phyloP scores from a whole-genome alignment of 2,888 invertebrate species.

The Elysia crispata region DNA sequence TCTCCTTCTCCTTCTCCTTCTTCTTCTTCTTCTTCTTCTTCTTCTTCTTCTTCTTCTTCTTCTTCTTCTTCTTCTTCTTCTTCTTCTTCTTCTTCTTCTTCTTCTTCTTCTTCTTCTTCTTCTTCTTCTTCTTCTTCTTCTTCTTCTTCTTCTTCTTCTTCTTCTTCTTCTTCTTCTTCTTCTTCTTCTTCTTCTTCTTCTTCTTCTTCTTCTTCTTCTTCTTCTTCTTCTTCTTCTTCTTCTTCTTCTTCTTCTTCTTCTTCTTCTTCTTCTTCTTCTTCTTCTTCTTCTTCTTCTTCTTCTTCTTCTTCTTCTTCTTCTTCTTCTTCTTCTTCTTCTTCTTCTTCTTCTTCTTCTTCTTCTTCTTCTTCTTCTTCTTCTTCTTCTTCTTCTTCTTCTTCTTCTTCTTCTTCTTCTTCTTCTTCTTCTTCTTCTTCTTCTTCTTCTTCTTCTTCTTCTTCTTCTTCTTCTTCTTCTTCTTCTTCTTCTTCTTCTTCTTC shows the following conservation, averaged over 20 bases:
- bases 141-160: too few relatives aligned
- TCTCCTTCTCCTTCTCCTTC: background rate
- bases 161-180: constrained; percentile 29
- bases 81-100: constrained; percentile 31
- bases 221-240: constrained; percentile 29
- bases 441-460: too few relatives aligned
- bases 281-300: constrained; percentile 23
- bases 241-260: constrained; percentile 22
- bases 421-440: too few relatives aligned
- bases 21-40: background rate
- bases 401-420: too few relatives aligned
- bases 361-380: too few relatives aligned
- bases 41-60: background rate
- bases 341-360: background rate
- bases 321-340: constrained; percentile 30
- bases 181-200: constrained; percentile 27
- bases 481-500: too few relatives aligned
- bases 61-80: background rate
- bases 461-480: too few relatives aligned
- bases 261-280: constrained; percentile 5
- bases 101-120: constrained; percentile 27
- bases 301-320: constrained; percentile 28
- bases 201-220: constrained; percentile 31
- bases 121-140: constrained; percentile 29
- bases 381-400: background rate